Conservation (phyloP, 2,888 invertebrate genomes). For the Melanotus villosus region DNA sequence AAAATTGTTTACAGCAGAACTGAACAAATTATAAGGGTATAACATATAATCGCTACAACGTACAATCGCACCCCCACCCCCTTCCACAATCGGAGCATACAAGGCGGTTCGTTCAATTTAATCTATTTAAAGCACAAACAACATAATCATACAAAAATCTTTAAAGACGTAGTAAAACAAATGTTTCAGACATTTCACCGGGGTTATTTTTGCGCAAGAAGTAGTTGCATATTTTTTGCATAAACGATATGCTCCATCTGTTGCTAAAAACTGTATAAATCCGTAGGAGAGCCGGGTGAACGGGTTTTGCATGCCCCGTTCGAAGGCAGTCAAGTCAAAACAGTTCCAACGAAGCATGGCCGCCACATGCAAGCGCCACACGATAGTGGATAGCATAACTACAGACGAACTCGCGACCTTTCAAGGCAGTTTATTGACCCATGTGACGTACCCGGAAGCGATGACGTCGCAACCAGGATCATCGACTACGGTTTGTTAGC, state of each 20-base stretch:
- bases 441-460: conserved; percentile 67
- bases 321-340: conserved; percentile 1
- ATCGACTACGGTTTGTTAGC: conserved; percentile 60
- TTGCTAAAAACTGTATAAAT: conserved; percentile 12
- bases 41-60: too few species aligned
- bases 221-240: conserved; percentile 1
- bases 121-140: too few species aligned
- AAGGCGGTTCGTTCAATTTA: too few species aligned
- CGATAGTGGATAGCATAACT: conserved; percentile 61
- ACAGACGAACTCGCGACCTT: conserved; percentile 63
- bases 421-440: conserved; percentile 70
- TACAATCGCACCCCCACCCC: too few species aligned
- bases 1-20: too few species aligned
- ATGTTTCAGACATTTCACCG: too few species aligned
- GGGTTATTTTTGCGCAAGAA: too few species aligned
- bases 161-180: too few species aligned
- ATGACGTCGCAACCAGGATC: conserved; percentile 65
- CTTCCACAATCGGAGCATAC: too few species aligned
- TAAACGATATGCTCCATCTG: conserved; percentile 17
- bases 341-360: conserved; percentile 3
- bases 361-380: conserved; percentile 58
- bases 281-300: background rate
- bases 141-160: too few species aligned
- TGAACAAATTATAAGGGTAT: too few species aligned
- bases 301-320: background rate